phyloP scores from a whole-genome alignment of 2,888 invertebrate species.

The Epirrhoe tristata region DNA sequence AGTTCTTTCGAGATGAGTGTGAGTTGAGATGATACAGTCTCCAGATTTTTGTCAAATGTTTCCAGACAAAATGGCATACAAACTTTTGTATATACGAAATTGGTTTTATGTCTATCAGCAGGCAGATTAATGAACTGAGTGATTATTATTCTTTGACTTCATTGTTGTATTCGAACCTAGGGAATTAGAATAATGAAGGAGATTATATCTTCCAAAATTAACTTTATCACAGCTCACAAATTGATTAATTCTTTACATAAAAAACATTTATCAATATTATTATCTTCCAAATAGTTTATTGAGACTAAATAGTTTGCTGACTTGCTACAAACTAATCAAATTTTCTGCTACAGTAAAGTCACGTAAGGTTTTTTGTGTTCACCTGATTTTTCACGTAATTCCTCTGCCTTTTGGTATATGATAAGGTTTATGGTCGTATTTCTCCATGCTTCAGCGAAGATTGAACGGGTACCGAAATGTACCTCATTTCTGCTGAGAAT shows the following conservation, averaged over 20 bases:
- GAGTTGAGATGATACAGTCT: conserved; percentile 33
- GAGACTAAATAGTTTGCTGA: conserved; percentile 68
- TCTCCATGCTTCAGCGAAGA: conserved; percentile 69
- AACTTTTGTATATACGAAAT: conserved; percentile 19
- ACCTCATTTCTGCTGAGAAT: conserved; percentile 48
- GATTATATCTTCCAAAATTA: background rate
- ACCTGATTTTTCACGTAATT: conserved; percentile 63
- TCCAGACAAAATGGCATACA: conserved; percentile 12
- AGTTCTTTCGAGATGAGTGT: conserved; percentile 23
- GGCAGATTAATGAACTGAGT: background rate
- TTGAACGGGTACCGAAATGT: conserved; percentile 66
- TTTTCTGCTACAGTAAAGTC: conserved; percentile 72
- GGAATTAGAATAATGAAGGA: background rate
- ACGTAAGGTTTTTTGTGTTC: conserved; percentile 67
- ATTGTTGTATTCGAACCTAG: background rate
- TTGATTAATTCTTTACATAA: background rate
- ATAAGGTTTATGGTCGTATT: conserved; percentile 71
- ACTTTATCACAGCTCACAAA: background rate
- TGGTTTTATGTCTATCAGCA: background rate
- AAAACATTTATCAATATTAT: background rate
- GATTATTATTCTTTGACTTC: background rate
- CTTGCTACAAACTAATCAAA: conserved; percentile 71
- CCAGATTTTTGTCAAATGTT: conserved; percentile 23
- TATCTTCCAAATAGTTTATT: conserved; percentile 52
- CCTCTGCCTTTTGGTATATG: conserved; percentile 62